These are phyloP conservation scores for Notarius lentiginosus DNA, from an alignment of 2,113 vertebrate species.

Conservation along the genomic window DNA sequence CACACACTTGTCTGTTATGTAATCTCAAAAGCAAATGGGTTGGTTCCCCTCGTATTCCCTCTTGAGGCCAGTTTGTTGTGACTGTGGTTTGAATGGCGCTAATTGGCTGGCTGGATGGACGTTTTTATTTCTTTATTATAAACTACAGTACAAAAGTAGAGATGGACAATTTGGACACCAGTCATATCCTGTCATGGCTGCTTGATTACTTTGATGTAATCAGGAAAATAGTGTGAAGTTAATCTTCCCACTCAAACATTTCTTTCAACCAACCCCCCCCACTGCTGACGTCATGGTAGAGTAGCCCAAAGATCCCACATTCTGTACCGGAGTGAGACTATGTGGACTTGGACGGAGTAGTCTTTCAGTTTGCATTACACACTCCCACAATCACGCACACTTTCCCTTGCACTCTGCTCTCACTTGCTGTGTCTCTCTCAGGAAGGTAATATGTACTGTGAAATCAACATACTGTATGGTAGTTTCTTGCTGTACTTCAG, in stretches of 20 bases:
- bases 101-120: too few relatives aligned
- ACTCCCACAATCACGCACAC: slow-evolving; percentile 14
- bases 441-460: not conserved
- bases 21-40: not conserved
- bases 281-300: not conserved
- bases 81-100: not conserved
- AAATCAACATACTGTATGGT: not conserved
- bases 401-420: not conserved
- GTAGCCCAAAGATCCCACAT: slow-evolving; percentile 30
- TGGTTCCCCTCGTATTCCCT: not conserved
- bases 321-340: slow-evolving; percentile 41
- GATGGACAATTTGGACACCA: not conserved
- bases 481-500: not conserved
- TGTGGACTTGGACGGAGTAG: slow-evolving; percentile 19
- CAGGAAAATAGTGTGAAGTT: not conserved
- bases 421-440: not conserved
- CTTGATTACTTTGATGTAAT: not conserved
- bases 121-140: not conserved
- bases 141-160: not conserved
- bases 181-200: not conserved
- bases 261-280: not conserved
- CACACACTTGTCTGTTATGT: not conserved
- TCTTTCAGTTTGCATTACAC: slow-evolving; percentile 31
- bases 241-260: not conserved
- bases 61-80: not conserved